Percentiles rank a stretch among this genome's conserved stretches.
Evolutionary conservation across 1,140 invertebrate species (phyloP).

Genomic region (Drosophila persimilis): DNA sequence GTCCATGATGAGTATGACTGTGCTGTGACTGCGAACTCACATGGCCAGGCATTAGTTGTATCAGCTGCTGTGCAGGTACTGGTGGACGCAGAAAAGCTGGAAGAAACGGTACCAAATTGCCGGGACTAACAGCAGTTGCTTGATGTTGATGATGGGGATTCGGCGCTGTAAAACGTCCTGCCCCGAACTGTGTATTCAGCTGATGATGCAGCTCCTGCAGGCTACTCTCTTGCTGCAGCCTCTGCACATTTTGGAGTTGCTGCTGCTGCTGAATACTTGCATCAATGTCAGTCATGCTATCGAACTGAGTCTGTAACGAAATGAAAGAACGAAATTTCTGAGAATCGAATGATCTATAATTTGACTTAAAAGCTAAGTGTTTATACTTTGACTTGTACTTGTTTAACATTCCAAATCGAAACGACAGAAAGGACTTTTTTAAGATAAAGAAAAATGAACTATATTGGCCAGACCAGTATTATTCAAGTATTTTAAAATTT

Average conservation of each 20-base stretch:
- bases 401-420: too few relatives aligned
- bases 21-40: constrained; percentile 23
- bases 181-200: constrained; percentile 51
- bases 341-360: neutral
- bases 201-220: constrained; percentile 71
- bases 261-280: constrained; percentile 57
- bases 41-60: constrained; percentile 49
- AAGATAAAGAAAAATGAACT: too few relatives aligned
- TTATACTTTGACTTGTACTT: neutral
- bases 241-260: constrained; percentile 59
- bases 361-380: neutral
- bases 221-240: constrained; percentile 62
- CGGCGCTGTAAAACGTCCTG: constrained; percentile 28
- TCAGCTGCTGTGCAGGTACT: constrained; percentile 42
- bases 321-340: neutral
- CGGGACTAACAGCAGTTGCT: constrained; percentile 17
- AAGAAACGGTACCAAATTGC: constrained; percentile 62
- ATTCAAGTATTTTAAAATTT: too few relatives aligned
- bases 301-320: constrained; percentile 57
- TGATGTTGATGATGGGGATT: constrained; percentile 41
- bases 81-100: constrained; percentile 67
- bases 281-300: constrained; percentile 69
- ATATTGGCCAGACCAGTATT: too few relatives aligned
- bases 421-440: too few relatives aligned
- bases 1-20: constrained; percentile 25